These are phyloP conservation scores for Druon quercuslanigerum DNA, from an alignment of 1,140 invertebrate species.

Conservation along the genomic window DNA sequence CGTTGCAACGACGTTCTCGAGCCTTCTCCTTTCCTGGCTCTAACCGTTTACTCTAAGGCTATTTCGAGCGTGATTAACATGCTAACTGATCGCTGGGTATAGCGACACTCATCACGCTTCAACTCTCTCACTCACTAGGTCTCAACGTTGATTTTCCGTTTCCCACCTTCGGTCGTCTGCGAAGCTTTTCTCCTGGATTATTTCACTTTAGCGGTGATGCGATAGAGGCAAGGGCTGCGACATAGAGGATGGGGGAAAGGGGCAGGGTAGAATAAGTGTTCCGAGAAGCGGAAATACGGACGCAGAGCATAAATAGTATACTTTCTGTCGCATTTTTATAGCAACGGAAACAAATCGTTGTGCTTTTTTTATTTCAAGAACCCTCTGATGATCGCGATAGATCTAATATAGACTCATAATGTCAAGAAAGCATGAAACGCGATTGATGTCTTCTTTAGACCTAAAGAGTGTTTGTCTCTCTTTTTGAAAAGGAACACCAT, in stretches of 20 bases:
- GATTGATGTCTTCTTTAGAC: no score
- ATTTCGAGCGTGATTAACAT: constrained; percentile 16
- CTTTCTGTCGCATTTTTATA: not conserved
- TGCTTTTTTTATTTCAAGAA: no score
- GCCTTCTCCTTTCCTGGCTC: not conserved
- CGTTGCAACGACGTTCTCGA: not conserved
- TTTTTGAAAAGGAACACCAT: no score
- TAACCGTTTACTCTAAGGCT: constrained; percentile 2
- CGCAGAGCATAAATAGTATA: constrained; percentile 1
- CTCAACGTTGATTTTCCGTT: not conserved
- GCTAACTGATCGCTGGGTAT: constrained; percentile 4
- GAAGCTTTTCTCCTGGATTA: constrained; percentile 46
- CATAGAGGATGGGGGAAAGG: not conserved
- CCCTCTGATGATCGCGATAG: no score
- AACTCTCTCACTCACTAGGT: not conserved
- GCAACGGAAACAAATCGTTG: no score
- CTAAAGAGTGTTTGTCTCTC: no score
- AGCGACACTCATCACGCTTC: constrained; percentile 14
- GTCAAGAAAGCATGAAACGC: no score
- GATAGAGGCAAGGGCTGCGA: constrained; percentile 33
- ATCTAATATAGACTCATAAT: no score
- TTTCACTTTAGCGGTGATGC: constrained; percentile 46
- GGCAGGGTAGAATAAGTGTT: constrained; percentile 2
- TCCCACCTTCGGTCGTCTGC: constrained; percentile 32
- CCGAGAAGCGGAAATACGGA: constrained; percentile 32